phyloP scores from a whole-genome alignment of 1,140 invertebrate genomes.

The Bombus confusus region DNA sequence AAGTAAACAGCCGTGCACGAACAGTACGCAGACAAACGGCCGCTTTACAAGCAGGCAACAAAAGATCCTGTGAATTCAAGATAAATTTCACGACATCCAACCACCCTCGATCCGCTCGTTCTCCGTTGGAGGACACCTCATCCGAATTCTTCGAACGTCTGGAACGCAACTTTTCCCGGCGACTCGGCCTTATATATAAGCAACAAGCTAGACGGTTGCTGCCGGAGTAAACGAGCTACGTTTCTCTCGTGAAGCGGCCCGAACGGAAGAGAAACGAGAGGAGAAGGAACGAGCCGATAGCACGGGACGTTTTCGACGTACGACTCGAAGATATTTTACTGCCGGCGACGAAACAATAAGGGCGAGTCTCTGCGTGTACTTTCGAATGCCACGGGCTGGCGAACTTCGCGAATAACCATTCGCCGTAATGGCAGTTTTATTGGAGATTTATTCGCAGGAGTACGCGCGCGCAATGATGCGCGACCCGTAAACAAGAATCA shows the following conservation, averaged over 20 bases:
- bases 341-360: constrained; percentile 65
- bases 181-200: background rate
- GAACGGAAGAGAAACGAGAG: constrained; percentile 15
- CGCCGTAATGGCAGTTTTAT: constrained; percentile 76
- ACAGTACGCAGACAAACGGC: background rate
- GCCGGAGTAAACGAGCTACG: background rate
- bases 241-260: background rate
- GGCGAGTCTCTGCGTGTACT: constrained; percentile 60
- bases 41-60: background rate
- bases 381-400: constrained; percentile 52
- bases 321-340: constrained; percentile 59
- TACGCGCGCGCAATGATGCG: constrained; percentile 72
- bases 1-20: background rate
- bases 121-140: constrained; percentile 4
- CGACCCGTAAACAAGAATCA: constrained; percentile 74
- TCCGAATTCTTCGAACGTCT: constrained; percentile 26
- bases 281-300: background rate
- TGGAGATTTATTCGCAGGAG: constrained; percentile 71
- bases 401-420: constrained; percentile 73
- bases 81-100: constrained; percentile 16
- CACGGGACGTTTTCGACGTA: constrained; percentile 18
- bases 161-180: background rate
- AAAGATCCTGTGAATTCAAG: constrained; percentile 1
- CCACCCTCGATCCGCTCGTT: background rate
- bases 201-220: constrained; percentile 8